Evolutionary conservation across 2,888 invertebrate genomes (phyloP).

Genomic region (Melanchra persicariae): DNA sequence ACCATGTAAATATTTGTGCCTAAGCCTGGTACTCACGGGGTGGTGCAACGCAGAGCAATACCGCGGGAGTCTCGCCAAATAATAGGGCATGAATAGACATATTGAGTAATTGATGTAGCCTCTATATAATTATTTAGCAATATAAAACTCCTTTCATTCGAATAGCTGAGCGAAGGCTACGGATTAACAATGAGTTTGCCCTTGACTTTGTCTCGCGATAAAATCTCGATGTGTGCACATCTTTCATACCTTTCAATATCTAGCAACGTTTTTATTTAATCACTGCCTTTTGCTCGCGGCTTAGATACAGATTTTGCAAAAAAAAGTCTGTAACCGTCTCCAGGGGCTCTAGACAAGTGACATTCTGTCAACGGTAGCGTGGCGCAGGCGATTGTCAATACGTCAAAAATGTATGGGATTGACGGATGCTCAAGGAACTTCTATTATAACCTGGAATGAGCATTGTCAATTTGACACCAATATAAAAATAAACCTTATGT

Average conservation of each 20-base stretch:
- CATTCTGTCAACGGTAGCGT: no score
- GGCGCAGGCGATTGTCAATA: no score
- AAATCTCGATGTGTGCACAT: constrained; percentile 47
- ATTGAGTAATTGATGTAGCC: constrained; percentile 64
- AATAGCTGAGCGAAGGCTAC: constrained; percentile 54
- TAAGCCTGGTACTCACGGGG: constrained; percentile 49
- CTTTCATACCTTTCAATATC: constrained; percentile 43
- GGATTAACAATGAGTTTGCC: constrained; percentile 54
- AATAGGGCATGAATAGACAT: constrained; percentile 60
- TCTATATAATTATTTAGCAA: constrained; percentile 65
- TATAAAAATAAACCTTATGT: no score
- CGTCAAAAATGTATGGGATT: no score
- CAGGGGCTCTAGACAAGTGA: no score
- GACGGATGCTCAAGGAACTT: no score
- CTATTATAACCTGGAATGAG: no score
- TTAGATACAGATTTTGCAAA: no score
- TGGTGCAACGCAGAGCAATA: constrained; percentile 57
- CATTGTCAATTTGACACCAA: no score
- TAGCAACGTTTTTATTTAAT: constrained; percentile 4
- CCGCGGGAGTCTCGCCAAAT: constrained; percentile 60
- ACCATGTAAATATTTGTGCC: constrained; percentile 62
- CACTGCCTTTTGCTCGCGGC: not conserved
- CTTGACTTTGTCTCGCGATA: constrained; percentile 60
- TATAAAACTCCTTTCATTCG: constrained; percentile 65
- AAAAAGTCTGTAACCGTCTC: no score